Evolutionary conservation across 2,113 vertebrate genomes (phyloP).

Genomic region (Corynorhinus townsendii): DNA sequence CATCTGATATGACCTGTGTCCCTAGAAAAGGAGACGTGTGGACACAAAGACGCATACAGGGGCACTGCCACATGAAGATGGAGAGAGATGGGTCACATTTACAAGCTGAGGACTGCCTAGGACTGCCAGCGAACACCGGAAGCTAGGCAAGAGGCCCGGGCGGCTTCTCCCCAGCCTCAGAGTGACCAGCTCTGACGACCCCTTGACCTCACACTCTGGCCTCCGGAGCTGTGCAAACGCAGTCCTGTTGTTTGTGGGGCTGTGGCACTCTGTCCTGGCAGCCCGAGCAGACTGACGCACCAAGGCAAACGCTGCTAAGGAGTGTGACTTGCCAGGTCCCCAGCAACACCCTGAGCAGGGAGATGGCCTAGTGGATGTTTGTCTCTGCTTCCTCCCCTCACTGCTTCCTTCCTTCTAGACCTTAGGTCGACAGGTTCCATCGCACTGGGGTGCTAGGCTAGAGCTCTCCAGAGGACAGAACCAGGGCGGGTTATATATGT

Average conservation of each 20-base stretch:
- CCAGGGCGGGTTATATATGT: neutral
- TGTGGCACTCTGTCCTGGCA: neutral
- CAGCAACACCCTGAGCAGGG: neutral
- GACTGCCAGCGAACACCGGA: fast-evolving
- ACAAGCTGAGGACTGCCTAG: no score
- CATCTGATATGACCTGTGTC: fast-evolving
- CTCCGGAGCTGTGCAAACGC: neutral
- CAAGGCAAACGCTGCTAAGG: neutral
- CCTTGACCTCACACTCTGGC: neutral
- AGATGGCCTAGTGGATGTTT: fast-evolving
- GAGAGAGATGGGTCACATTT: fast-evolving
- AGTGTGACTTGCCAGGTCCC: neutral
- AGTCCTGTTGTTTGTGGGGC: fast-evolving
- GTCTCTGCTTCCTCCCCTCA: neutral
- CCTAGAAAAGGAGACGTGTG: neutral
- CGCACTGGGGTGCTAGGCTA: fast-evolving
- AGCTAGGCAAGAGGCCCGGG: neutral
- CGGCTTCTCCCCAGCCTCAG: fast-evolving
- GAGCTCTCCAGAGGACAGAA: neutral
- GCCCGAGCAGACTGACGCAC: fast-evolving
- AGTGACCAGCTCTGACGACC: neutral
- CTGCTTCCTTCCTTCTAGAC: neutral
- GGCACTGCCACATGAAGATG: neutral
- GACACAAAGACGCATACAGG: fast-evolving
- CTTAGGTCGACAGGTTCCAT: neutral